Base-by-base conservation (phyloP, 2,113 vertebrate genomes). In the Tympanuchus pallidicinctus region DNA sequence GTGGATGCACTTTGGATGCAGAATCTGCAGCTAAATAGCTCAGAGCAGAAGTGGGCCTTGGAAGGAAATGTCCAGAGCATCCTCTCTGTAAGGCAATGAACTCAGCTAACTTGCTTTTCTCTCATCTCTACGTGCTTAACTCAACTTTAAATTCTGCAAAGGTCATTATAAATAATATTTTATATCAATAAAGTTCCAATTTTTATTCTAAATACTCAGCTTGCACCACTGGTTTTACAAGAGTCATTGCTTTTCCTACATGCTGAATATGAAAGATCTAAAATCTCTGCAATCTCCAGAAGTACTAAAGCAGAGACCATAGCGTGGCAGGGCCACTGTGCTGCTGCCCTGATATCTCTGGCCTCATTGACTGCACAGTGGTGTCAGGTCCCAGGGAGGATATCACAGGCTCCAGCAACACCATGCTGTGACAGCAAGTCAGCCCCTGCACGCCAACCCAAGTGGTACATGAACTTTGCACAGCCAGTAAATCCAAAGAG, bases 271-370 rank as follows among this genome's bases (percentile, higher is more conserved):
- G 5, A 34, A 36, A 82, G 36, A 40, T 21, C 30, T 77, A 76
- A 86, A 77, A 74, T 54, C 69, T 8, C 61, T 74, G 5, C 47
- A 47, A 4, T 17, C 38, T 74, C 77, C 43, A 63, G 38, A 77
- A 74, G 40, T 1, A 8, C 30, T 13, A 60, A 50, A 71, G 8
- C 47, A 38, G 57, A 59, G 19, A 15, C 27, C 0, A 0, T 36
- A 20, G 8, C 18, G 32, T 28, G 38, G 1, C 17, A 75, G 27
- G 14, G 38, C 40, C 27, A 52, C 52, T 52, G 28, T 63, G 60
- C 18, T 24, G 10, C 40, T 1, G 0, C 32, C 28, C 36, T 74
- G 61, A 22, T 21, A 48, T 78, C 27, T 65, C 28, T 40, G 45
- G 15, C 18, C 12, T 56, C 32, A n/a, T n/a, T 42, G 63, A 34